phyloP scores from a whole-genome alignment of 2,113 vertebrate species.

The Brevimyrus niger region DNA sequence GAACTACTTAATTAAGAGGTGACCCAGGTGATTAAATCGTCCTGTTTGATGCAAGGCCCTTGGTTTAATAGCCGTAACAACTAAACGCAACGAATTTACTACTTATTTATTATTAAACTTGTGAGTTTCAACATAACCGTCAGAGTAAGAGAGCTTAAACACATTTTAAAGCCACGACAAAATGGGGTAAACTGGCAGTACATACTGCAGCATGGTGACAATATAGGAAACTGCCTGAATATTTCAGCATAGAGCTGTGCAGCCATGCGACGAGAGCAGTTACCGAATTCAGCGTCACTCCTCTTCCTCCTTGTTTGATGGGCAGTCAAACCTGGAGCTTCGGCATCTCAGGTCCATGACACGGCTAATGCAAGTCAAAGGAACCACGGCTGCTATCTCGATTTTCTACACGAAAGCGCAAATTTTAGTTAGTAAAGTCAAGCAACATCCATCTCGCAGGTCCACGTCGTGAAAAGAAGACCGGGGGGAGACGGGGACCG shows the following conservation, averaged over 20 bases:
- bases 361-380: not conserved
- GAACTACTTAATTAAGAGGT: not conserved
- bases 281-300: not conserved
- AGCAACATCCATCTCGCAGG: slow-evolving; percentile 21
- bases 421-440: slow-evolving; percentile 14
- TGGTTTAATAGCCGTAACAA: not conserved
- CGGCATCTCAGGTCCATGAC: not conserved
- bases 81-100: not conserved
- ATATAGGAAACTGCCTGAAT: not conserved
- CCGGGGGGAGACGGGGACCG: slow-evolving; percentile 41
- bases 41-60: not conserved
- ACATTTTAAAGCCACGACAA: not conserved
- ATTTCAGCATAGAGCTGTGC: not conserved
- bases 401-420: not conserved
- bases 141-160: not conserved
- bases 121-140: not conserved
- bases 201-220: not conserved
- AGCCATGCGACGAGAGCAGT: not conserved
- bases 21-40: not conserved
- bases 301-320: not conserved
- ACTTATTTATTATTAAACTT: not conserved
- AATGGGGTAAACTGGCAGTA: not conserved
- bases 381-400: not conserved
- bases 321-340: not conserved
- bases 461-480: slow-evolving; percentile 52